These are phyloP conservation scores for Spilogale gracilis DNA, from an alignment of 2,113 vertebrate species.

Conservation along the genomic window DNA sequence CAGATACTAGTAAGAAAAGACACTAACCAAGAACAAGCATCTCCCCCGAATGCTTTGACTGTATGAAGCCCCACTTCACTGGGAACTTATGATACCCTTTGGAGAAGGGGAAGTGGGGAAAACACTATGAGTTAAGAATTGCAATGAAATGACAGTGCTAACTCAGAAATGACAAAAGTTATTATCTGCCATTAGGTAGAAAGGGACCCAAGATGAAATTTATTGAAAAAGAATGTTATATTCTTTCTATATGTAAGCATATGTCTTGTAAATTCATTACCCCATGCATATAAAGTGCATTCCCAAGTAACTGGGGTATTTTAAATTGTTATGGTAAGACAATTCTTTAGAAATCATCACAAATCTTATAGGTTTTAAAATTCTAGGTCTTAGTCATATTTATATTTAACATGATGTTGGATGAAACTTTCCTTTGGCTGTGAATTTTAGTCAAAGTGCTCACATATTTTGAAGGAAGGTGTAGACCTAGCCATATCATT, in stretches of 20 bases:
- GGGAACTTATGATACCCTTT: not conserved
- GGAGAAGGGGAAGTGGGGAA: not conserved
- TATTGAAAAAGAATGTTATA: not conserved
- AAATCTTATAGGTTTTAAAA: not conserved
- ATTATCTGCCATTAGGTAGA: not conserved
- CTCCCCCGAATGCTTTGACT: not conserved
- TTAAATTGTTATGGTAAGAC: not conserved
- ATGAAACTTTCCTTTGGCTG: conserved; percentile 1
- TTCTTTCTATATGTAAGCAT: not conserved
- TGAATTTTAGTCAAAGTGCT: not conserved
- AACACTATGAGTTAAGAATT: not conserved
- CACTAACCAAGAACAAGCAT: not conserved
- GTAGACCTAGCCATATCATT: not conserved
- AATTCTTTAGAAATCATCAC: not conserved
- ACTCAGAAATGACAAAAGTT: not conserved
- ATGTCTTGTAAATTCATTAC: not conserved
- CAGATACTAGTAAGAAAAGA: not conserved
- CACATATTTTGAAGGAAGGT: not conserved
- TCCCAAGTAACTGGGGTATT: not conserved
- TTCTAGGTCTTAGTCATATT: not conserved
- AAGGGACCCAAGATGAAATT: not conserved
- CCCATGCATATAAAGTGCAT: not conserved
- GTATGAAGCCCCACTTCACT: not conserved
- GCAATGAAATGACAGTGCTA: not conserved
- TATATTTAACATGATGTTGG: not conserved